Evolutionary conservation across 2,888 invertebrate genomes (phyloP), one percentile per base, ranked within the genome.

Genomic region (Dexiosoma caninum): DNA sequence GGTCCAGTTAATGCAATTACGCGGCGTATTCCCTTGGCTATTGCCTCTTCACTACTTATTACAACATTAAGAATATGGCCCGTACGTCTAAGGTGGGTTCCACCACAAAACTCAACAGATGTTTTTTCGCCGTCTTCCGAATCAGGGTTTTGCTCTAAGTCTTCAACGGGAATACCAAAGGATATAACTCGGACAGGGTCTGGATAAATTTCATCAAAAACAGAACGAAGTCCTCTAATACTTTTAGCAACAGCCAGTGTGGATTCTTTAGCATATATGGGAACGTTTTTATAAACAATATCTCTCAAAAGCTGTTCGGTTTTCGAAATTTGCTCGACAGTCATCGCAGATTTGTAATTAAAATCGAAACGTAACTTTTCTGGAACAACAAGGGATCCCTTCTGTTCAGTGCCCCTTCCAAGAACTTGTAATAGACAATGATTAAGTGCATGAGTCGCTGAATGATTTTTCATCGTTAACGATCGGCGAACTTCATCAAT

Each of bases 61-160:
- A 98, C 95, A 91, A 99, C 97, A 85, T 96, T 95, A 37, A 97
- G 98, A 86, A 98, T 95, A 89, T 99, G 98, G 0, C 97, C 96
- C 19, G 98, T 95, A 85, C 95, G 94, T 85, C 94, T 93, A 74
- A 99, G 92, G 92, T 99, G 99, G 7, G 99, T 99, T 85, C 99
- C 99, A 75, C 99, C 99, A 90, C 99, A 99, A 91, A 99, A 99
- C 91, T 99, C 99, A 6, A 99, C 96, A 1, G 99, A 98, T 0
- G 98, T 98, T 77, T 94, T 92, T 60, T 93, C 93, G 0, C 95
- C 98, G 44, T 92, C 93, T 19, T 94, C 92, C 21, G 95, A 93
- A 69, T 95, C 93, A 0, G 99, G 98, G 91, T 99, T 95, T 27
- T 92, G 92, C 88, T 98, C 95, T 49, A 99, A 92, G 51, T 96